Evolutionary conservation across 1,140 invertebrate species (phyloP).

Genomic region (Scaptodrosophila lebanonensis): DNA sequence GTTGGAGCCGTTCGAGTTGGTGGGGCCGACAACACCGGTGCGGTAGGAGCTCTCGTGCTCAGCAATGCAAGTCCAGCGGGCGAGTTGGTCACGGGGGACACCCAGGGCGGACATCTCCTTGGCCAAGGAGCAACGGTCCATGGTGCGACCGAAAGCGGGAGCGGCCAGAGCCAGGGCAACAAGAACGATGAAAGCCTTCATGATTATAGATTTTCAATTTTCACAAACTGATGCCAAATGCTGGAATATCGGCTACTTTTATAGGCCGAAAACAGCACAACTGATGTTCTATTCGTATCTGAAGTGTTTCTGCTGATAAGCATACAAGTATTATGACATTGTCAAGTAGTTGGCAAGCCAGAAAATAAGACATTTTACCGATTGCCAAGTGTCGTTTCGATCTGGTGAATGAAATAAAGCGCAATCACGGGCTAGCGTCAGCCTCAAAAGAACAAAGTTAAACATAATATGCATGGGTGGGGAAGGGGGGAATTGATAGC

Average conservation of each 20-base stretch:
- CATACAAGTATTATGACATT: too few species aligned
- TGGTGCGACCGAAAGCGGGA: slow-evolving; percentile 20
- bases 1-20: slow-evolving; percentile 23
- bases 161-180: slow-evolving; percentile 18
- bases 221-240: neutral
- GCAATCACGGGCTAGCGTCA: too few species aligned
- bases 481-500: too few species aligned
- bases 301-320: too few species aligned
- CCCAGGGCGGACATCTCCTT: slow-evolving; percentile 27
- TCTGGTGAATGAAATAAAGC: too few species aligned
- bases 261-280: too few species aligned
- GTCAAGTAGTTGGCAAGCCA: too few species aligned
- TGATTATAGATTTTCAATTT: neutral
- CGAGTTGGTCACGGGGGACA: slow-evolving; percentile 8
- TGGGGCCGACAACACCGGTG: slow-evolving; percentile 1
- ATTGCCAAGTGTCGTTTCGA: too few species aligned
- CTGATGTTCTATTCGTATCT: too few species aligned
- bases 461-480: too few species aligned
- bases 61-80: slow-evolving; percentile 19
- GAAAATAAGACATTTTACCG: too few species aligned
- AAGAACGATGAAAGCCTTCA: slow-evolving; percentile 18
- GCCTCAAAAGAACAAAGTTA: too few species aligned
- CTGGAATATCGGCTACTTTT: neutral
- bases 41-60: slow-evolving; percentile 16
- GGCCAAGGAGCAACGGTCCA: slow-evolving; percentile 49